A percentile compares a stretch with the other conserved stretches of the same genome.
phyloP scores from a whole-genome alignment of 2,888 invertebrate species.

The Melinaea menophilus region DNA sequence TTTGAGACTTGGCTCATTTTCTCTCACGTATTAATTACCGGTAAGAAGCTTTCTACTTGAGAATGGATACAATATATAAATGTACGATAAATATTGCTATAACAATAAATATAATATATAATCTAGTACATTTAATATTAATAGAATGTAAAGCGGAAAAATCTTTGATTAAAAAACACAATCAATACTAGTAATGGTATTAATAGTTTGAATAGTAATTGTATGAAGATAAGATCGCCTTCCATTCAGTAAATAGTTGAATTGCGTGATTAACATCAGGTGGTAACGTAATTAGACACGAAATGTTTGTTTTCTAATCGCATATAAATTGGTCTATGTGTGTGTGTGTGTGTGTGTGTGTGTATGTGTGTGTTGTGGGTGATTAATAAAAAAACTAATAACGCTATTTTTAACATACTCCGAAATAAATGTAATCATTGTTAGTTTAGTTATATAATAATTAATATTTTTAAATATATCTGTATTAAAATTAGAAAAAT shows the following conservation, averaged over 20 bases:
- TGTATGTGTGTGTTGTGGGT: neutral
- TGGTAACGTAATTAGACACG: conserved; percentile 10
- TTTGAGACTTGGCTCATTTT: conserved; percentile 26
- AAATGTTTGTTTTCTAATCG: conserved; percentile 12
- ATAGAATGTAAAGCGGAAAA: too few relatives aligned
- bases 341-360: neutral
- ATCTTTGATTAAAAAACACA: too few relatives aligned
- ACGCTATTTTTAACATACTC: too few relatives aligned
- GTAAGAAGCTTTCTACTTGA: conserved; percentile 10
- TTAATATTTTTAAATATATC: too few relatives aligned
- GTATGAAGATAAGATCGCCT: neutral
- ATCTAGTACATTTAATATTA: neutral
- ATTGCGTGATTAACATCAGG: conserved; percentile 33
- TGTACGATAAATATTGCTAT: neutral
- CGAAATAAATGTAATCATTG: too few relatives aligned
- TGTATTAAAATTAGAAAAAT: too few relatives aligned
- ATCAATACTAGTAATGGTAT: too few relatives aligned
- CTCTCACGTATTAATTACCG: conserved; percentile 26
- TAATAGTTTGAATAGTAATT: too few relatives aligned
- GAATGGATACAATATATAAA: neutral
- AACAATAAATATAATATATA: neutral
- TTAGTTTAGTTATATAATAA: too few relatives aligned
- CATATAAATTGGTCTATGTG: neutral
- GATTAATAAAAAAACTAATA: neutral
- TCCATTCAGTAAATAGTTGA: conserved; percentile 36